phyloP scores from a whole-genome alignment of 2,113 vertebrate species.

The Halcyon senegalensis region DNA sequence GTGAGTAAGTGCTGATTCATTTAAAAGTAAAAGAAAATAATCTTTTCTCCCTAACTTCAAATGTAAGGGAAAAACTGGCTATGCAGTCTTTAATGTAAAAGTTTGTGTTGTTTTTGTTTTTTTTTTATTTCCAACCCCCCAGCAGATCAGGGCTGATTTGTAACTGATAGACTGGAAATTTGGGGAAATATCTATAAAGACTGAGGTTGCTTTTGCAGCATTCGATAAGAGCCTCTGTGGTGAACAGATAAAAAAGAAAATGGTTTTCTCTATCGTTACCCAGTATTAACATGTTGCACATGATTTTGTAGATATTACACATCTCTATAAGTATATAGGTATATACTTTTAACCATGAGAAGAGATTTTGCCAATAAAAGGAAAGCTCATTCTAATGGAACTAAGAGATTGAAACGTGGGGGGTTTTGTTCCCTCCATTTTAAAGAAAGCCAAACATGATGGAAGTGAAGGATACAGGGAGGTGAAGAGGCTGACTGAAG shows the following conservation, averaged over 20 bases:
- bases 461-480: not conserved
- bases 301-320: not conserved
- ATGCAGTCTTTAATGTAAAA: not conserved
- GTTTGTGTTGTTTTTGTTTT: accelerated
- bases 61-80: not conserved
- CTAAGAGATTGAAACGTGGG: not conserved
- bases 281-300: not conserved
- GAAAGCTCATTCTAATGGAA: not conserved
- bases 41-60: not conserved
- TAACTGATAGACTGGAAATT: not conserved
- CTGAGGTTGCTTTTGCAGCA: not conserved
- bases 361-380: not conserved
- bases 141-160: not conserved
- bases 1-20: not conserved
- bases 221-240: not conserved
- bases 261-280: not conserved
- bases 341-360: not conserved
- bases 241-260: not conserved
- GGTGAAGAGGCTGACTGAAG: not conserved
- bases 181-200: not conserved
- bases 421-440: not conserved
- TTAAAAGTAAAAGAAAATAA: not conserved
- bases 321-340: not conserved
- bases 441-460: not conserved
- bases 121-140: not conserved